Evolutionary conservation across 1,140 invertebrate species (phyloP), one percentile per base, ranked within the genome.

Genomic region (Heliconius melpomene): DNA sequence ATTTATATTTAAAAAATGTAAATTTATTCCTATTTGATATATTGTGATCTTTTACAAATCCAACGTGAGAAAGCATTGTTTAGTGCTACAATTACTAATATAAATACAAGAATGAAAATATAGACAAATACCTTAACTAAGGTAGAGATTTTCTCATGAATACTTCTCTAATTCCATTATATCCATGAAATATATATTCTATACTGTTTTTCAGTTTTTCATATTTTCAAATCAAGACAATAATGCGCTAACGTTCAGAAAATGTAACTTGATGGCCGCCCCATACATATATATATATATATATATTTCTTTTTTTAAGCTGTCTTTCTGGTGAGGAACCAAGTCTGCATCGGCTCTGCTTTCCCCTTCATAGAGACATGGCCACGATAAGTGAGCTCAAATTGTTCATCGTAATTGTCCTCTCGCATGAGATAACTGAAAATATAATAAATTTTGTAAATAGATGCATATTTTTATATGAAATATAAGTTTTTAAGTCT

Each of bases 331-430:
- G 96, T 96, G 73, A 99, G 94, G 94, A 99, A 98, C 97, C 98
- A 99, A 18, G 98, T 98, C 86, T 98, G 96, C 98, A 99, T 99
- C 3, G 98, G 98, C 82, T 98, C 97, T 2, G 97, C 97, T 94
- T 98, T 98, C 46, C 98, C 98, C 94, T 99, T 99, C 98, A 99
- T 99, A 96, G 99, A 98, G 3, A 99, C 96, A 54, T 97, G 97
- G 8, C 98, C 98, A 80, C 98, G 96, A 88, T 98, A 97, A 36
- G 97, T 97, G 85, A 99, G 96, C 78, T 97, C 94, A 91, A 99
- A 99, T 81, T 97, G 96, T 5, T 97, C 96, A 90, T 99, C 98
- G 85, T 95, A 96, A 93, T 99, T 99, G 85, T 98, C 97, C 26
- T 97, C 96, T 85, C 97, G 94, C 88, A 96, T 97, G 2, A 99